Conservation (phyloP, 2,113 vertebrate genomes). For the Garra rufa region DNA sequence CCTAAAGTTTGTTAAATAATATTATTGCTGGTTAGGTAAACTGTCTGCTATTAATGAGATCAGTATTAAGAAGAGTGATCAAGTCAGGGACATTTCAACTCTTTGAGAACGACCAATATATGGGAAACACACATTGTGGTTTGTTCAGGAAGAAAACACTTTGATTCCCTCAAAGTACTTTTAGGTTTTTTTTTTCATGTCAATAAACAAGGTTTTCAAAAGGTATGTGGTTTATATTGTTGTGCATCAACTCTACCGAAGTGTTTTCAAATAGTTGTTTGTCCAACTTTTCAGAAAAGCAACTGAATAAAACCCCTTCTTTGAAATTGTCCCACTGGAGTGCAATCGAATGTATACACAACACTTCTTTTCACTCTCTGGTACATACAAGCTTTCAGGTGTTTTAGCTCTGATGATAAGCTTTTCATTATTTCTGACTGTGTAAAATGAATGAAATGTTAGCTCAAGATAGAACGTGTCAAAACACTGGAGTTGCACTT, state of each 20-base stretch:
- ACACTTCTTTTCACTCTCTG: neutral
- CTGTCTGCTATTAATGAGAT: conserved; percentile 23
- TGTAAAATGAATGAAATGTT: conserved; percentile 12
- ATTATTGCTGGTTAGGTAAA: conserved; percentile 14
- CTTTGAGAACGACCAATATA: neutral
- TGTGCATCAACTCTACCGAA: conserved; percentile 19
- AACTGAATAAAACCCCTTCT: neutral
- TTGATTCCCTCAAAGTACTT: neutral
- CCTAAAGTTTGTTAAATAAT: conserved; percentile 6
- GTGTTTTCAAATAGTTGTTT: conserved; percentile 25
- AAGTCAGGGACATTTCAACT: neutral
- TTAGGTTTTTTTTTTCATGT: conserved; percentile 3
- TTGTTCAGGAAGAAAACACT: conserved; percentile 7
- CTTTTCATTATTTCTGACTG: conserved; percentile 20
- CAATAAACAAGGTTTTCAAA: conserved; percentile 18
- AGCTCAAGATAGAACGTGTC: neutral
- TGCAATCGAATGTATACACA: neutral
- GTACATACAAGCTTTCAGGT: conserved; percentile 17
- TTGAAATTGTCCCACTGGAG: neutral
- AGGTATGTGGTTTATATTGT: conserved; percentile 24
- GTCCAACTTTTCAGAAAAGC: conserved; percentile 10
- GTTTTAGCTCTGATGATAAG: neutral
- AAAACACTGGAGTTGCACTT: conserved; percentile 20
- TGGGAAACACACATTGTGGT: neutral
- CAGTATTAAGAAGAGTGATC: conserved; percentile 2